These are phyloP conservation scores for Megathymus violae DNA, from an alignment of 1,140 invertebrate genomes.

Conservation along the genomic window DNA sequence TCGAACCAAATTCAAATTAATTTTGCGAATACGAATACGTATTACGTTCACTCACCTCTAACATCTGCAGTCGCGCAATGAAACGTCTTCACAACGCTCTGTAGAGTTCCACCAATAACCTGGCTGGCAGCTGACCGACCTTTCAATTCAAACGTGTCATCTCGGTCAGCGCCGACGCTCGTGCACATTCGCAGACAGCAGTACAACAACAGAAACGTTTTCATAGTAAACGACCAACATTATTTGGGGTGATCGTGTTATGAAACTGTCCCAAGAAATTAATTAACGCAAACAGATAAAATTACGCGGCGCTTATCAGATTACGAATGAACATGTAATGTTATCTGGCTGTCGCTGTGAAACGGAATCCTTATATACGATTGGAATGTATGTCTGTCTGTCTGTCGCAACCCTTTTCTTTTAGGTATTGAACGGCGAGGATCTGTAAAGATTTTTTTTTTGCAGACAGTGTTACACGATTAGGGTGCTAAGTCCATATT, in stretches of 20 bases:
- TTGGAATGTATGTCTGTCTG: no score
- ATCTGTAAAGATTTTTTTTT: no score
- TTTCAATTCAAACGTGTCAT: slow-evolving; percentile 4
- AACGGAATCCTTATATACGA: no score
- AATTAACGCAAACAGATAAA: slow-evolving; percentile 12
- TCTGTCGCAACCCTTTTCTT: no score
- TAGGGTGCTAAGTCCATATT: no score
- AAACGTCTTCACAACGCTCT: slow-evolving; percentile 33
- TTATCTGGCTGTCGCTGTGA: no score
- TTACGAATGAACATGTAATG: slow-evolving; percentile 7
- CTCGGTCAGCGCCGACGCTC: background rate
- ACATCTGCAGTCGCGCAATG: slow-evolving; percentile 24
- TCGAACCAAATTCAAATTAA: no score
- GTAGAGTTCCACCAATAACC: slow-evolving; percentile 25
- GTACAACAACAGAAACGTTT: slow-evolving; percentile 32
- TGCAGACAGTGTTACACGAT: no score
- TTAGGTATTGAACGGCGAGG: no score
- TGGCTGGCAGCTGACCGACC: background rate
- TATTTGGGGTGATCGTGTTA: no score
- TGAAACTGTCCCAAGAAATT: background rate
- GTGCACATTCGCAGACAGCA: slow-evolving; percentile 35
- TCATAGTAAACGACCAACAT: slow-evolving; percentile 32
- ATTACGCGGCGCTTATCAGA: slow-evolving; percentile 2
- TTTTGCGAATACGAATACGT: no score
- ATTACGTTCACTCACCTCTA: background rate